Percentiles rank a stretch among this genome's conserved stretches.
Evolutionary conservation across 2,888 invertebrate genomes (phyloP).

Genomic region (Timema cristinae): DNA sequence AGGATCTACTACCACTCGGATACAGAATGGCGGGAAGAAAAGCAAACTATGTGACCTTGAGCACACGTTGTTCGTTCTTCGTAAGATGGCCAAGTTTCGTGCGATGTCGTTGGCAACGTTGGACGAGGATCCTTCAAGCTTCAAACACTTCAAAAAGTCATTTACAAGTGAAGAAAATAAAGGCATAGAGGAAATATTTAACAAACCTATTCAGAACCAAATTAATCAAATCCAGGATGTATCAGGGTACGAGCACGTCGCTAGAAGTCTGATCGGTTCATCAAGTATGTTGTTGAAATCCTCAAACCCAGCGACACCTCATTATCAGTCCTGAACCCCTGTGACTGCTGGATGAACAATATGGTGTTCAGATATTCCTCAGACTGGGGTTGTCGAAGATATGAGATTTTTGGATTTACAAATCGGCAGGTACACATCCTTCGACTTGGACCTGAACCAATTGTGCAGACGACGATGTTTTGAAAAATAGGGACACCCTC

Average conservation of each 20-base stretch:
- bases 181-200: too few species aligned
- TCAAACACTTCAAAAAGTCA: not conserved
- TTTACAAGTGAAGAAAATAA: not conserved
- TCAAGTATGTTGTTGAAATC: too few species aligned
- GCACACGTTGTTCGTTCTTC: not conserved
- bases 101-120: not conserved
- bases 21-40: not conserved
- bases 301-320: not conserved
- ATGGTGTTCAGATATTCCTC: not conserved
- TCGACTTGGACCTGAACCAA: not conserved
- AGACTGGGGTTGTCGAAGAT: not conserved
- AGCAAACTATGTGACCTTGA: not conserved
- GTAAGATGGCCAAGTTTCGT: not conserved
- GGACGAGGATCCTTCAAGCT: not conserved
- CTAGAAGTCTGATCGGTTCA: not conserved
- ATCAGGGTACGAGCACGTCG: not conserved
- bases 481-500: not conserved
- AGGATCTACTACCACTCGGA: not conserved
- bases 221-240: not conserved
- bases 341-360: not conserved
- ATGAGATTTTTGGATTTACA: conserved; percentile 3
- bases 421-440: not conserved
- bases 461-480: not conserved
- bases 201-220: too few species aligned
- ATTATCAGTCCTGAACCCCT: not conserved